phyloP scores from a whole-genome alignment of 2,797 vertebrate species.

The Mus caroli region DNA sequence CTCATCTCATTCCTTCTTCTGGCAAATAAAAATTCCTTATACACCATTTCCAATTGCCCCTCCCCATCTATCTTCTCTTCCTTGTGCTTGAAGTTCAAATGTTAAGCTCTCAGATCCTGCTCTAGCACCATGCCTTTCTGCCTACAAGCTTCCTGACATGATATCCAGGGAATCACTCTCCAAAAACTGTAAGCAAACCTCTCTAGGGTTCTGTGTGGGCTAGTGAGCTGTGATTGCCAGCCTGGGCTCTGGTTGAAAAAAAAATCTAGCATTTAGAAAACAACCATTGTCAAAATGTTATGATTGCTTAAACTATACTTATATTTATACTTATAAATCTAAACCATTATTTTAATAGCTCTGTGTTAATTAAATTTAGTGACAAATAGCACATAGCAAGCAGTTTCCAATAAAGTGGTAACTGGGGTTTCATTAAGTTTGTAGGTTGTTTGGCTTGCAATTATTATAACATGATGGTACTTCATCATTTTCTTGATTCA shows the following conservation, averaged over 20 bases:
- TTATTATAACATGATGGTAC: not conserved
- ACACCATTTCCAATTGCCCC: not conserved
- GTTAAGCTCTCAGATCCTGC: not conserved
- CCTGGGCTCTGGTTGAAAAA: not conserved
- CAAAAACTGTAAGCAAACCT: not conserved
- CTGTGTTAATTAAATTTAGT: not conserved
- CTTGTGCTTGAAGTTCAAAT: not conserved
- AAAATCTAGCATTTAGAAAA: not conserved
- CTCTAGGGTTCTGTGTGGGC: too few relatives aligned
- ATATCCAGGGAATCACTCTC: not conserved
- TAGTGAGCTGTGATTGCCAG: too few relatives aligned
- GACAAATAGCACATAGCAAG: not conserved
- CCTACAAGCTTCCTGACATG: not conserved
- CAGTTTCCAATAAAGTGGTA: not conserved
- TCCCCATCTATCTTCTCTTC: not conserved
- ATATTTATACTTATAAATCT: not conserved
- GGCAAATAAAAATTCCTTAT: not conserved
- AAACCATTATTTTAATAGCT: not conserved
- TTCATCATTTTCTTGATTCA: conserved; percentile 4
- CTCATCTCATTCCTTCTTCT: not conserved
- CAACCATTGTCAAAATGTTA: not conserved
- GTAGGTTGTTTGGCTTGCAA: conserved; percentile 19
- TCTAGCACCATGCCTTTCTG: not conserved
- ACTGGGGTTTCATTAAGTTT: not conserved
- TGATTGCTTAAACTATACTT: not conserved